Evolutionary conservation across 2,797 vertebrate species (phyloP).

Genomic region (Muraenolepis orangiensis): DNA sequence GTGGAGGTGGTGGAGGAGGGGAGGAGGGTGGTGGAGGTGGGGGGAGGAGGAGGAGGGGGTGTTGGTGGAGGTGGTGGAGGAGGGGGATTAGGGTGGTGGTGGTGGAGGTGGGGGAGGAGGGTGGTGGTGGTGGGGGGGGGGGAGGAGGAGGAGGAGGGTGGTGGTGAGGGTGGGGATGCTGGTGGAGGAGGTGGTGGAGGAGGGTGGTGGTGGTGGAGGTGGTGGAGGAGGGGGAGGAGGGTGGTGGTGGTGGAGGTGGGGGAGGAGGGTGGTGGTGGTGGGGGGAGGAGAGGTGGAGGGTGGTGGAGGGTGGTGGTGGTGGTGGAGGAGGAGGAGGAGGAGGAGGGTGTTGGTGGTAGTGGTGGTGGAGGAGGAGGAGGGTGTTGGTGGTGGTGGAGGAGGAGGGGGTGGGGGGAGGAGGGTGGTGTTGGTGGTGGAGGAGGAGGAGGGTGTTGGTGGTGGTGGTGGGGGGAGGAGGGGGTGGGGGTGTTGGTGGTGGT

Average conservation of each 20-base stretch:
- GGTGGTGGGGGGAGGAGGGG: no score
- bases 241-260: conserved; percentile 33
- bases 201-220: conserved; percentile 28
- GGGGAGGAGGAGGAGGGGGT: conserved; percentile 28
- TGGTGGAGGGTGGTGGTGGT: conserved; percentile 26
- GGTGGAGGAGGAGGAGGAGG: conserved; percentile 30
- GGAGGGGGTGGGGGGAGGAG: conserved; percentile 35
- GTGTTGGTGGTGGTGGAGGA: conserved; percentile 32
- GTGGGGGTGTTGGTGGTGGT: no score
- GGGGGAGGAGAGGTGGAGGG: conserved; percentile 39
- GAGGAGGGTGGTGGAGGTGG: conserved; percentile 27
- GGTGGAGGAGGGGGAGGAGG: conserved; percentile 18
- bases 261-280: conserved; percentile 26
- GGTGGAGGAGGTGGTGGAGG: no score
- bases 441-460: conserved; percentile 26
- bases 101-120: conserved; percentile 23
- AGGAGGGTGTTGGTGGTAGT: conserved; percentile 27
- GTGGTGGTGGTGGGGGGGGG: conserved; percentile 37
- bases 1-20: conserved; percentile 32
- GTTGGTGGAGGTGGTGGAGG: conserved; percentile 37
- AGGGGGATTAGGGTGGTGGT: conserved; percentile 26
- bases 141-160: conserved; percentile 29
- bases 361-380: conserved; percentile 26
- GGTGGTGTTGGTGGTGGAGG: conserved; percentile 35
- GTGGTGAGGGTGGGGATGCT: conserved; percentile 31